Conservation (phyloP, 2,113 vertebrate species). For the Choloepus hoffmanni region DNA sequence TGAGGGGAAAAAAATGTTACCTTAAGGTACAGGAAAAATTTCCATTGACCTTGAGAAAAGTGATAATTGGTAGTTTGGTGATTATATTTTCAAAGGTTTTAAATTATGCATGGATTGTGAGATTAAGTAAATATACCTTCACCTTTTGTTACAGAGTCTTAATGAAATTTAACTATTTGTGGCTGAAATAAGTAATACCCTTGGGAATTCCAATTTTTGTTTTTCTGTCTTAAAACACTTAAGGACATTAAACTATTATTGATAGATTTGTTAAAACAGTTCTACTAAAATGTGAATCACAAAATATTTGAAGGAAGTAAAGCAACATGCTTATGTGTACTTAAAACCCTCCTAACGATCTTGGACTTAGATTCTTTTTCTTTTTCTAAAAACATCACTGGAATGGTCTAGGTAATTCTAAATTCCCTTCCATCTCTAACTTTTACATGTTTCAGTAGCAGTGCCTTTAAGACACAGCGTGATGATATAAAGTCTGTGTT, state of each 20-base stretch:
- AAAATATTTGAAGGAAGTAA: not conserved
- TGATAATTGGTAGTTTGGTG: not conserved
- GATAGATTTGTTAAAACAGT: not conserved
- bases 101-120: not conserved
- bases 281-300: not conserved
- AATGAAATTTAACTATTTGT: not conserved
- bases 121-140: not conserved
- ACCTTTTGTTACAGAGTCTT: not conserved
- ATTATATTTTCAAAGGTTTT: not conserved
- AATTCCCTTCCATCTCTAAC: not conserved
- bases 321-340: not conserved
- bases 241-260: not conserved
- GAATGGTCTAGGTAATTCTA: too few relatives aligned
- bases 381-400: not conserved
- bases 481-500: rapidly evolving
- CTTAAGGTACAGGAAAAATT: not conserved
- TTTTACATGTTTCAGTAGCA: not conserved
- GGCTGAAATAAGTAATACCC: not conserved
- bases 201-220: not conserved
- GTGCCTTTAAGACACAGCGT: rapidly evolving
- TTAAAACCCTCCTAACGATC: not conserved
- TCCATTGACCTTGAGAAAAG: not conserved
- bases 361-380: not conserved
- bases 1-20: not conserved
- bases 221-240: not conserved